Percentiles rank a stretch among this genome's conserved stretches.
Evolutionary conservation across 2,888 invertebrate genomes (phyloP).

Genomic region (Scrobipalpa atriplicella): DNA sequence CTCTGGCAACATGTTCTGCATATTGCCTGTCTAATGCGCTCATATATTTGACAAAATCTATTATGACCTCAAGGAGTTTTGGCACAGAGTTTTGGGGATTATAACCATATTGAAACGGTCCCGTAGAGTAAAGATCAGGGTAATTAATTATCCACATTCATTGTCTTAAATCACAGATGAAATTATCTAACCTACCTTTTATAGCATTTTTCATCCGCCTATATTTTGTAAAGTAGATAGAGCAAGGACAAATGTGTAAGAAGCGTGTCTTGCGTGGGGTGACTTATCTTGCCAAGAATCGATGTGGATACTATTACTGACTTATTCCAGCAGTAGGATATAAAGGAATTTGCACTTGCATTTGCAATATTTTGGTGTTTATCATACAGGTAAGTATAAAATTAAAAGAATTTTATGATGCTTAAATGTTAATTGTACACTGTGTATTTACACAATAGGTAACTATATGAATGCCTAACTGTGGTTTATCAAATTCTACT

Average conservation of each 20-base stretch:
- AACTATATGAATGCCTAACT: neutral
- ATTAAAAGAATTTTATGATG: no score
- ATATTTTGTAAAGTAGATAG: conserved; percentile 52
- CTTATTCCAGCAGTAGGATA: neutral
- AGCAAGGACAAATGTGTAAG: conserved; percentile 54
- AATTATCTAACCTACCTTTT: no score
- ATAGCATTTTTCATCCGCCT: conserved; percentile 20
- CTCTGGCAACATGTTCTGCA: conserved; percentile 56
- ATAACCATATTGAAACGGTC: no score
- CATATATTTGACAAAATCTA: conserved; percentile 61
- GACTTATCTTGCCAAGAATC: conserved; percentile 55
- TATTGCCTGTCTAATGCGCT: conserved; percentile 54
- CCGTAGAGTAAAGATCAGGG: no score
- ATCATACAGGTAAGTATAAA: no score
- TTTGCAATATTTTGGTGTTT: no score
- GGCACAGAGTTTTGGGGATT: neutral
- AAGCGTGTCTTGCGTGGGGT: conserved; percentile 48
- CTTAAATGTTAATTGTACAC: no score
- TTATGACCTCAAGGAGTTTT: neutral
- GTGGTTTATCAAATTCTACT: neutral
- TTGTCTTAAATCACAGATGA: no score
- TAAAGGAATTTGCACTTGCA: neutral
- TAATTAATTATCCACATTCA: no score
- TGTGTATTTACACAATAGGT: no score
- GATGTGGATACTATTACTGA: conserved; percentile 43